phyloP scores from a whole-genome alignment of 2,797 vertebrate genomes.

The Gadopsis bispinosus region DNA sequence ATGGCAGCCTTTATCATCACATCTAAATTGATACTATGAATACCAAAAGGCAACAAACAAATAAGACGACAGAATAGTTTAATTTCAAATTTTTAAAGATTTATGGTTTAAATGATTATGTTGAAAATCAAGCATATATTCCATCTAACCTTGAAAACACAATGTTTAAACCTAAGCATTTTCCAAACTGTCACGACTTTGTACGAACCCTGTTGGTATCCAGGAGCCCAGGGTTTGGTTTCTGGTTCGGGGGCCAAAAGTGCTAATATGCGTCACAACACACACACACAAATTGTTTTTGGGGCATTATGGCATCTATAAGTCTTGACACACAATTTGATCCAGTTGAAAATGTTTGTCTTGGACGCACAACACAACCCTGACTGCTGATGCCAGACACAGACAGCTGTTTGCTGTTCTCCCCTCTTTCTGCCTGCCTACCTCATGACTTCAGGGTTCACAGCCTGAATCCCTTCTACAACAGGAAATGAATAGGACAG shows the following conservation, averaged over 20 bases:
- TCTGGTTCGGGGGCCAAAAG: not conserved
- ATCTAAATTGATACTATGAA: no score
- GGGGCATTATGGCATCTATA: not conserved
- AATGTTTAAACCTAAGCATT: no score
- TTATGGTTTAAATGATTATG: no score
- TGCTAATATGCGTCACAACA: not conserved
- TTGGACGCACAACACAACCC: not conserved
- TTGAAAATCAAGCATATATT: no score
- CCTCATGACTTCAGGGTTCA: slow-evolving; percentile 64
- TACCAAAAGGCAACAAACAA: no score
- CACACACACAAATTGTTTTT: not conserved
- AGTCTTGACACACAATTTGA: not conserved
- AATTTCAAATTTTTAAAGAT: no score
- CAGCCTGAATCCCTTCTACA: slow-evolving; percentile 57
- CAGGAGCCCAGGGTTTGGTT: not conserved
- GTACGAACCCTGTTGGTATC: not conserved
- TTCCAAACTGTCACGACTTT: no score
- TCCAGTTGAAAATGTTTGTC: not conserved
- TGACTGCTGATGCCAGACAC: not conserved
- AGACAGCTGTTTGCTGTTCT: not conserved
- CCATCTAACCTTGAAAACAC: no score
- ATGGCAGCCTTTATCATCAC: no score
- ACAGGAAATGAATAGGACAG: slow-evolving; percentile 76
- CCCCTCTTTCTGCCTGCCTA: slow-evolving; percentile 10
- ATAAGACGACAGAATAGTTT: no score